Conservation (phyloP, 2,888 invertebrate species). For the Pristionchus arcanus region DNA sequence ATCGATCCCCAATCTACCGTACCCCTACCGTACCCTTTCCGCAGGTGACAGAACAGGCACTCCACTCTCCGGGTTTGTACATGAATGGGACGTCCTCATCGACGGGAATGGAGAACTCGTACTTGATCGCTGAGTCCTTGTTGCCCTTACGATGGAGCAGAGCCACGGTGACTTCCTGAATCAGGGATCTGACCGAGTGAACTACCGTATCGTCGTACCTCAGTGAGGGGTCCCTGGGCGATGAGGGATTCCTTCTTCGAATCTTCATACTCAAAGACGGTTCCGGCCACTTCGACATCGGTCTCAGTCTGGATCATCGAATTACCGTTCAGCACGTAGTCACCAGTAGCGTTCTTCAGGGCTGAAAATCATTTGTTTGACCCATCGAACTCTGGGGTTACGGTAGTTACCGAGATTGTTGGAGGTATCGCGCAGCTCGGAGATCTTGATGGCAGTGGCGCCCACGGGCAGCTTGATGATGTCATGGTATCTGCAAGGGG, state of each 20-base stretch:
- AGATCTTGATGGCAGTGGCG: conserved; percentile 91
- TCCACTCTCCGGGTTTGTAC: conserved; percentile 89
- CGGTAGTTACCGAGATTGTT: conserved; percentile 88
- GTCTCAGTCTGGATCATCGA: conserved; percentile 88
- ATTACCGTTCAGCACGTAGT: conserved; percentile 94
- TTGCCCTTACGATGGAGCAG: conserved; percentile 89
- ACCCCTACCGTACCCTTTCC: conserved; percentile 86
- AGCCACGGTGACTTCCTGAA: conserved; percentile 72
- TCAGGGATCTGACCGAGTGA: neutral
- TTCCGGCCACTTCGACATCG: conserved; percentile 86
- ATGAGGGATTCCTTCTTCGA: conserved; percentile 90
- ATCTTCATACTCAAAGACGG: conserved; percentile 90
- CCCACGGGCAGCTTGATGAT: conserved; percentile 92
- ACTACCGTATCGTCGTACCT: conserved; percentile 82
- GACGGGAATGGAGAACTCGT: conserved; percentile 92
- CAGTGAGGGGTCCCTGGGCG: conserved; percentile 92
- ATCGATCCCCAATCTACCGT: neutral
- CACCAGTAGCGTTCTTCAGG: conserved; percentile 88
- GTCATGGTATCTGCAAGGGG: conserved; percentile 87
- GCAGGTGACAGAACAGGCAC: conserved; percentile 90
- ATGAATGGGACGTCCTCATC: conserved; percentile 85
- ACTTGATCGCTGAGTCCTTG: conserved; percentile 85
- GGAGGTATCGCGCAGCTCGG: conserved; percentile 88
- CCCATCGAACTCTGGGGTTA: neutral
- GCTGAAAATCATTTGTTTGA: conserved; percentile 82